phyloP scores from a whole-genome alignment of 2,113 vertebrate genomes.

The Cichladusa arquata region DNA sequence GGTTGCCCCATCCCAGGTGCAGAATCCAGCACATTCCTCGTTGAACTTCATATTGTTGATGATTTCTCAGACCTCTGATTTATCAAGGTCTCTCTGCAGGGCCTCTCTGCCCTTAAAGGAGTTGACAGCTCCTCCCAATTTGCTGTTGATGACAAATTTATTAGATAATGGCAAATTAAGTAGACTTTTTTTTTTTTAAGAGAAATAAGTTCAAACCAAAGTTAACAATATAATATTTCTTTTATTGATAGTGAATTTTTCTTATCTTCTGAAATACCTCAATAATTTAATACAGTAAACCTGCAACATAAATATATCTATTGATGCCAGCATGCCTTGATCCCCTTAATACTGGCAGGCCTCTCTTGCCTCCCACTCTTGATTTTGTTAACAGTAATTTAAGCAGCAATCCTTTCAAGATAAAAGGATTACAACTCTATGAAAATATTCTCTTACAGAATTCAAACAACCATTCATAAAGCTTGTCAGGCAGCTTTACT shows the following conservation, averaged over 20 bases:
- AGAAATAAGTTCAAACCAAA: neutral
- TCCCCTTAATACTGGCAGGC: slow-evolving; percentile 22
- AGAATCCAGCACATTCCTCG: rapidly evolving
- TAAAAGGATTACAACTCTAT: slow-evolving; percentile 17
- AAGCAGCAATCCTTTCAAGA: neutral
- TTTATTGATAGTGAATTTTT: neutral
- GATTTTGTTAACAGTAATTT: slow-evolving; percentile 27
- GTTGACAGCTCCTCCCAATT: neutral
- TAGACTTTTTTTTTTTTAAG: neutral
- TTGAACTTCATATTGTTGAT: neutral
- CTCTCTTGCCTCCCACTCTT: slow-evolving; percentile 1
- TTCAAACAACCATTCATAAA: neutral
- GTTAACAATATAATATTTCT: neutral
- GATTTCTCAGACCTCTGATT: neutral
- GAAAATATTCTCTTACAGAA: neutral
- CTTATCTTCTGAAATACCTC: neutral
- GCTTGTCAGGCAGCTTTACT: neutral
- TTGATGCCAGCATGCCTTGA: neutral
- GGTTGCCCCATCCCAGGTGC: neutral
- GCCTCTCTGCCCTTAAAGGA: neutral
- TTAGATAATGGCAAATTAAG: neutral
- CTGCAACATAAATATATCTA: slow-evolving; percentile 11
- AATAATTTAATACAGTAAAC: neutral
- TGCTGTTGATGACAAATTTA: neutral
- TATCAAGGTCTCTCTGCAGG: neutral